phyloP scores from a whole-genome alignment of 1,140 invertebrate genomes.

The Leptinotarsa lineolata region DNA sequence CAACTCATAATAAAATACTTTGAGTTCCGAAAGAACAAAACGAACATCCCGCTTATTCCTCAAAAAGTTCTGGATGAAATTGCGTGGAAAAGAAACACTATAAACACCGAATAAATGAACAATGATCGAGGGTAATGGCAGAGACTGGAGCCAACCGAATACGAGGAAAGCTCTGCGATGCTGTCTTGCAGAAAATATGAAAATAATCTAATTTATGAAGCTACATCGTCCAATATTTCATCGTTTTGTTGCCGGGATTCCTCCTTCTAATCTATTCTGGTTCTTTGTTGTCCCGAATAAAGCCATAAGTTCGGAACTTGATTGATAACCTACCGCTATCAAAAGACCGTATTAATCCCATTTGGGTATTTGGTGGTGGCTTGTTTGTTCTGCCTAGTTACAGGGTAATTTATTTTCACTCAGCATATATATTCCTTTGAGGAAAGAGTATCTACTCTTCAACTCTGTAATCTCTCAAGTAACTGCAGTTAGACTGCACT shows the following conservation, averaged over 20 bases:
- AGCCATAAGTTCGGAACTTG: conserved; percentile 34
- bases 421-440: no score
- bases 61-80: conserved; percentile 42
- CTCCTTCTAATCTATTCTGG: conserved; percentile 34
- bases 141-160: conserved; percentile 40
- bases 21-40: background rate
- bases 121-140: conserved; percentile 46
- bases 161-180: conserved; percentile 11
- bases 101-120: conserved; percentile 45
- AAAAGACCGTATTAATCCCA: conserved; percentile 28
- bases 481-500: no score
- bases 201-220: conserved; percentile 46
- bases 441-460: no score
- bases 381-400: background rate
- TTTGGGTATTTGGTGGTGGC: background rate
- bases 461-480: no score
- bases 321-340: conserved; percentile 28
- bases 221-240: conserved; percentile 38
- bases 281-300: conserved; percentile 32
- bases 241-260: conserved; percentile 32
- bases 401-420: background rate
- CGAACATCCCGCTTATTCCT: background rate
- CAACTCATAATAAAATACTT: background rate
- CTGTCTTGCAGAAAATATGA: conserved; percentile 32
- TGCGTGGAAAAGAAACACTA: conserved; percentile 47